phyloP scores from a whole-genome alignment of 2,888 invertebrate species.

The Eristalinus sepulchralis region DNA sequence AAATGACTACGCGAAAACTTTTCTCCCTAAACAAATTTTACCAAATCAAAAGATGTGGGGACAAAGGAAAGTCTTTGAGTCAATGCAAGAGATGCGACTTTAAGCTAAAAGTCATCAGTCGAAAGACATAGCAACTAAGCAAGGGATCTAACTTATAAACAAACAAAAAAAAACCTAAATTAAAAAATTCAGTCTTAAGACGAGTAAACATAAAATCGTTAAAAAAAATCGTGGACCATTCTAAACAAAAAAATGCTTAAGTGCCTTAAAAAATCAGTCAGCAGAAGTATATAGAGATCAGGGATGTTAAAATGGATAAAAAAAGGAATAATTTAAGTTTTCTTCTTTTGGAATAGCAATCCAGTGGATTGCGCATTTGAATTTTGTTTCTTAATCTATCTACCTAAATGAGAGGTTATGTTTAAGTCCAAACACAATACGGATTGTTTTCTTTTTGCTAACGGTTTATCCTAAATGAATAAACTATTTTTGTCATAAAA shows the following conservation, averaged over 20 bases:
- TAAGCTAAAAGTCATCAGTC: constrained; percentile 30
- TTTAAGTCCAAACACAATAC: not conserved
- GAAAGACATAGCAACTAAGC: not conserved
- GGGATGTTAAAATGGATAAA: constrained; percentile 40
- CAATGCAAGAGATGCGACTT: not conserved
- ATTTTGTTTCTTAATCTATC: constrained; percentile 24
- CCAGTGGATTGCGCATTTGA: constrained; percentile 47
- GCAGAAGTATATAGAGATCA: constrained; percentile 66
- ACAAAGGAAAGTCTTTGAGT: not conserved
- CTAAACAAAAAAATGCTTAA: constrained; percentile 32
- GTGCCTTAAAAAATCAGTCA: constrained; percentile 69
- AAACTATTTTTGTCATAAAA: constrained; percentile 27
- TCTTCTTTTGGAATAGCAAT: constrained; percentile 56
- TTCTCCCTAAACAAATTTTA: constrained; percentile 3
- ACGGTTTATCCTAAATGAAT: not conserved
- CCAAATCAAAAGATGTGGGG: not conserved
- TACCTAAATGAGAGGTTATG: not conserved
- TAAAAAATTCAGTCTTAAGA: constrained; percentile 69
- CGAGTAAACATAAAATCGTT: constrained; percentile 40
- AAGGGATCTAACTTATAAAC: constrained; percentile 33
- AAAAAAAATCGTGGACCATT: constrained; percentile 47
- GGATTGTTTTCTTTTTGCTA: not conserved
- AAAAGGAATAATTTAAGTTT: not conserved
- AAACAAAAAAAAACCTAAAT: constrained; percentile 32
- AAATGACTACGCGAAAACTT: constrained; percentile 45